Conservation (phyloP, 2,113 vertebrate genomes). For the Alectura lathami region DNA sequence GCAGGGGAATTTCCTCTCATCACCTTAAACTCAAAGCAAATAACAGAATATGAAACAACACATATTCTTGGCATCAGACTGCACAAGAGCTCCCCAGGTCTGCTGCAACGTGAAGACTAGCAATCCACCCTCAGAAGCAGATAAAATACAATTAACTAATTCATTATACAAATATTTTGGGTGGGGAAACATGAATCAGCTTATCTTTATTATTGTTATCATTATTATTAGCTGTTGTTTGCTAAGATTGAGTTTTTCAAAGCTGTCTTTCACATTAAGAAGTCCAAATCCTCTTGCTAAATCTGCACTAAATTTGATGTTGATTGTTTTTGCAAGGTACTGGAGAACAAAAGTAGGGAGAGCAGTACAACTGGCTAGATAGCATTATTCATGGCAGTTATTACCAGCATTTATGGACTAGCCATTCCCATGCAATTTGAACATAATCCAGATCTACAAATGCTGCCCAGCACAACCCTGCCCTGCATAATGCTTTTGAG, state of each 20-base stretch:
- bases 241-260: constrained; percentile 2
- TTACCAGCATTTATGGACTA: background rate
- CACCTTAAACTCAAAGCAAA: constrained; percentile 51
- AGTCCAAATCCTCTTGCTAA: background rate
- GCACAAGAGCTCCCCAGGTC: rapidly evolving
- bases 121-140: background rate
- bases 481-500: background rate
- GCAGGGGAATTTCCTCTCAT: constrained; percentile 27
- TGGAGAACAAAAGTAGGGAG: background rate
- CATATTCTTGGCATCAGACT: constrained; percentile 12
- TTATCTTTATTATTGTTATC: constrained; percentile 7
- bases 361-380: background rate
- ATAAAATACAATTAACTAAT: constrained; percentile 18
- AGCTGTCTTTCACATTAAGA: background rate
- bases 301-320: background rate
- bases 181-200: background rate
- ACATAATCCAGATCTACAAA: background rate
- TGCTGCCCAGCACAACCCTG: background rate
- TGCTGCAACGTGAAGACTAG: background rate
- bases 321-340: background rate
- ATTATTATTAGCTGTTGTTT: constrained; percentile 24
- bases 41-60: constrained; percentile 46
- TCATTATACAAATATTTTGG: constrained; percentile 25
- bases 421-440: background rate
- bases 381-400: background rate